Base-by-base conservation (phyloP, 2,113 vertebrate genomes). In the Sturnus vulgaris region DNA sequence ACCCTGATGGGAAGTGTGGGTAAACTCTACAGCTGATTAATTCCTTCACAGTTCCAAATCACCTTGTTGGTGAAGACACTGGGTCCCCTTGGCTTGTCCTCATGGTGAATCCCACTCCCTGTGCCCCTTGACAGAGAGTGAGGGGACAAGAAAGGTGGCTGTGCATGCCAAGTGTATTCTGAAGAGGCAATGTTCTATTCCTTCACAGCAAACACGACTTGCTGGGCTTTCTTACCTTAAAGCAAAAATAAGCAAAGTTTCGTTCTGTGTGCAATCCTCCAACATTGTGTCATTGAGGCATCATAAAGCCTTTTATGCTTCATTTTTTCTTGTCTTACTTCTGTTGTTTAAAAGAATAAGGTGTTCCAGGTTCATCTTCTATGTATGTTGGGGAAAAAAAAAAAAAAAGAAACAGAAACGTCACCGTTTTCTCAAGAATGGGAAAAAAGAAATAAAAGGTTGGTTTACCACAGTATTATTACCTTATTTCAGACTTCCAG, bases 1-100 rank as follows among this genome's bases (percentile, higher is more conserved):
- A 31, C 23, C 15, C 9, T 42, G 9, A n/a, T 37, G 30, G 4
- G 1, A 22, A 2, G 5, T 0, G 0, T 25, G 33, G 17, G 20
- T 25, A 50, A 18, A 42, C 15, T 2, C 10, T 35, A 5, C 9
- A 14, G 56, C 4, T 0, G 1, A 33, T 27, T 69, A 2, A 6
- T 47, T 20, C 12, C 16, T 59, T 68, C 30, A 14, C 3, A 10
- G 13, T 16, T 64, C 33, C 5, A 65, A 27, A 23, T 22, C 3
- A 49, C n/a, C 12, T 15, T 10, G 12, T 23, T 2, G 3, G 3
- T 27, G 18, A 44, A 13, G 9, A 3, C 16, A 35, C 2, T 21
- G 12, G 4, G 6, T 59, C 8, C 17, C 16, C 6, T 55, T 27
- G 11, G 1, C 20, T 68, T 90, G 14, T 3, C 9, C 1, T 37